Evolutionary conservation across 2,888 invertebrate genomes (phyloP).

Genomic region (Orthonychiurus folsomi): DNA sequence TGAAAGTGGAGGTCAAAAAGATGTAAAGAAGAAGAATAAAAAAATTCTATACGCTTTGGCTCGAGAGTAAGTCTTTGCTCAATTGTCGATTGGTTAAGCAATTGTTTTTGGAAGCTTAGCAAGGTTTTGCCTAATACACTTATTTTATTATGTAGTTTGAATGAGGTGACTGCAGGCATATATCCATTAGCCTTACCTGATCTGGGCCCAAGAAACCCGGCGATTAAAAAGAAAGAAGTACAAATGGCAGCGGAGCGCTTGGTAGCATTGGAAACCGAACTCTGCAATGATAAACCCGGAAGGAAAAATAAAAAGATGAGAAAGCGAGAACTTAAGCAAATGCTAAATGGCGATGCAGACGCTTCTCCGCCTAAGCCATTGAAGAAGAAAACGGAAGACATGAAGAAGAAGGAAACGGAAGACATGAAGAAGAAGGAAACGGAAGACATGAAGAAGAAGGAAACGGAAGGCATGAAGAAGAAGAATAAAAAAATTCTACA

Average conservation of each 20-base stretch:
- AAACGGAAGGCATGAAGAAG: conserved; percentile 28
- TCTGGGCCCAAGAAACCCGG: conserved; percentile 20
- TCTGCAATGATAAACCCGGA: no score
- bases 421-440: no score
- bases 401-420: no score
- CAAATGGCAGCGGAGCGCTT: conserved; percentile 27
- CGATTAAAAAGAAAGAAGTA: conserved; percentile 26
- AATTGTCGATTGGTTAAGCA: conserved; percentile 1
- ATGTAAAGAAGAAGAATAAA: conserved; percentile 44
- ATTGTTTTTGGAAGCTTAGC: neutral
- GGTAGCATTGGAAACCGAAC: conserved; percentile 21
- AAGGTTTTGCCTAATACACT: neutral
- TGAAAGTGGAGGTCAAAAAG: conserved; percentile 37
- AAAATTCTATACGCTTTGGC: conserved; percentile 42
- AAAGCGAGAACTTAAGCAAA: no score
- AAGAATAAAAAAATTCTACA: conserved; percentile 46
- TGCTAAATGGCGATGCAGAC: no score
- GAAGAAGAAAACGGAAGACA: no score
- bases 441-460: no score
- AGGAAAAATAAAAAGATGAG: no score
- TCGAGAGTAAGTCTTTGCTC: conserved; percentile 25
- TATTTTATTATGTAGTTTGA: neutral
- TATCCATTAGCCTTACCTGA: conserved; percentile 55
- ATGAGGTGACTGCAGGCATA: conserved; percentile 51
- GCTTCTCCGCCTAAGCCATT: no score